Base-by-base conservation (phyloP, 2,797 vertebrate genomes). In the Cetoscarus ocellatus region DNA sequence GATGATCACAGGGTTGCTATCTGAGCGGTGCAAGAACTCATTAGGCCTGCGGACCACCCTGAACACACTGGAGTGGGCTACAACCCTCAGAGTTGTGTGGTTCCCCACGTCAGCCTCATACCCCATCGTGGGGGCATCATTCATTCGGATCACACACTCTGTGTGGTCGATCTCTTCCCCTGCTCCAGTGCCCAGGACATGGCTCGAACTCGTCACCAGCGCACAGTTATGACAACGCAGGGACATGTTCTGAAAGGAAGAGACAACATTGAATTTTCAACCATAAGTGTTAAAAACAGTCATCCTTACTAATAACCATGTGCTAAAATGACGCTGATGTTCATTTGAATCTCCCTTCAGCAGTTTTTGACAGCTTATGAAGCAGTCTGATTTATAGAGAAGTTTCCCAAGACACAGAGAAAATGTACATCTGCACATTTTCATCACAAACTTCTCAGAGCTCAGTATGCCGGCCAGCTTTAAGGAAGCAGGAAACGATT, bases 141-240 rank as follows among this genome's bases (percentile, higher is more conserved):
- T 99, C 98, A 99, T 99, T 65, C 98, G 98, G 67, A 99, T 98
- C 27, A 96, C 95, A 36, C 98, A 99, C 84, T 99, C 95, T 0
- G 95, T 85, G 0, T 50, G 84, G 59, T 99, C 95, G 0, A 99
- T 98, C 84, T 94, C 93, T 0, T 90, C 67, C 8, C 98, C 98
- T 6, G 96, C 93, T 44, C 70, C 91, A 34, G 89, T 96, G 47
- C 96, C 96, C 62, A 99, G 93, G 8, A 99, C 86, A 66, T 99
- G 98, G 86, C 98, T 99, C 79, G 98, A 99, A 86, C 98, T 99
- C 10, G 96, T 98, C 91, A 99, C 93, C 40, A 99, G 82, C 0
- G 96, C 96, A 4, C 98, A 99, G 27, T 92, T 93, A 34, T 85
- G 90, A 81, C 97, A 99, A 73, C 64, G 96, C 43, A 96, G 84